Base-by-base conservation (phyloP, 2,888 invertebrate genomes). In the Chrysotoxum bicinctum region DNA sequence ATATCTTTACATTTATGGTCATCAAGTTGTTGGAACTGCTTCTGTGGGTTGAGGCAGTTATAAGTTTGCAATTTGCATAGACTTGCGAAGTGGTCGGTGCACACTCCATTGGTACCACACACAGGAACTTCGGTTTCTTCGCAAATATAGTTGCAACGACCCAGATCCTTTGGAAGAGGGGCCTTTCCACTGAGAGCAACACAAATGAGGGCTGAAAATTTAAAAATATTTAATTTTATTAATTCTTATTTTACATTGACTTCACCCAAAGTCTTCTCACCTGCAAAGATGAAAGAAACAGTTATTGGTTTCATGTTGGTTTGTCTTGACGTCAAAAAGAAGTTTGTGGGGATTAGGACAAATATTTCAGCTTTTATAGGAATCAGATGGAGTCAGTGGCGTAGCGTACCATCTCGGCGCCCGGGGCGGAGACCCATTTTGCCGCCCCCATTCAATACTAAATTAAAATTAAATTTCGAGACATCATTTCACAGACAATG, bases 21-120 rank as follows among this genome's bases (percentile, higher is more conserved):
- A 19, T 88, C 88, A 12, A 89, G 88, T 16, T 87, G 85, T 8
- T 87, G 88, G 87, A 91, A 91, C 26, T 87, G 72, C 56, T 79
- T 43, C 7, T 88, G 87, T 8, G 90, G 89, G 75, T 91, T 89
- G 23, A 87, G 81, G 66, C 91, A 91, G 37, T 90, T 90, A 72
- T 88, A 91, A 14, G 89, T 89, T 62, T 91, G 90, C 88, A 91
- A 83, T 0, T 90, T 87, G 35, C 91, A 91, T 64, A 89, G 89
- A 83, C 91, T 91, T 85, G 90, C 87, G 43, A 91, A 91, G 74
- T 90, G 89, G 9, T 90, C 88, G n/a, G 89, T 26, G 54, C 91
- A 91, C 40, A 89, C 52, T 9, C 89, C 89, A 60, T 90, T 91
- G 14, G 88, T 80, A 50, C 90, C 90, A 23, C 91, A 91, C 19